Percentiles rank a stretch among this genome's conserved stretches.
Conservation (phyloP, 2,797 vertebrate genomes). For the Manis pentadactyla region DNA sequence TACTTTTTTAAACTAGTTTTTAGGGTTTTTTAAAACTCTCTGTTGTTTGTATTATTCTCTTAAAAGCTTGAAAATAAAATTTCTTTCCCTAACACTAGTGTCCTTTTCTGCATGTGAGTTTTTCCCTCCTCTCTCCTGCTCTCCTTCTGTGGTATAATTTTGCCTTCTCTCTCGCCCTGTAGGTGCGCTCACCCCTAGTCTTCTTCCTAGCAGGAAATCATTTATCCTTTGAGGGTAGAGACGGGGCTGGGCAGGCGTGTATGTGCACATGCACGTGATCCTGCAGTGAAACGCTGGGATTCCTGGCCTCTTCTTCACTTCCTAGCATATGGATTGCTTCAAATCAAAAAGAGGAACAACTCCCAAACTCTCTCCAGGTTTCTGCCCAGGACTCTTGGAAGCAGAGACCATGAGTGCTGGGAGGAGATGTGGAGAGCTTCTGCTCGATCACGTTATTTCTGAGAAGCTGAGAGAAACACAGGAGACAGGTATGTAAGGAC, state of each 20-base stretch:
- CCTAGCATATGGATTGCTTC: not conserved
- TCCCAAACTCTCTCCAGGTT: not conserved
- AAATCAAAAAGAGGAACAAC: not conserved
- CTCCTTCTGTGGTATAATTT: not conserved
- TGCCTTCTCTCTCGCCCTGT: constrained; percentile 43
- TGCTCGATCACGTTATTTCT: not conserved
- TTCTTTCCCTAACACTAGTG: constrained; percentile 86
- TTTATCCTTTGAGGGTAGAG: not conserved
- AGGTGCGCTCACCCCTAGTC: not conserved
- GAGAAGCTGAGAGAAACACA: not conserved
- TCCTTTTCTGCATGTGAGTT: constrained; percentile 80
- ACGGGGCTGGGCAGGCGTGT: not conserved
- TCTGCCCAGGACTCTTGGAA: not conserved
- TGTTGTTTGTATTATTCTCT: constrained; percentile 89
- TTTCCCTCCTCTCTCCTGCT: constrained; percentile 10
- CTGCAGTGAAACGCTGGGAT: not conserved
- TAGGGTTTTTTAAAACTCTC: constrained; percentile 88
- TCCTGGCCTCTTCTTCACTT: not conserved
- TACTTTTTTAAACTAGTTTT: constrained; percentile 89
- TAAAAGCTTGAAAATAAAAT: constrained; percentile 89
- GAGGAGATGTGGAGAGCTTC: not conserved
- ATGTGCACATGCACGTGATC: not conserved
- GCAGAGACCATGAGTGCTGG: not conserved
- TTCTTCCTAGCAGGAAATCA: not conserved
- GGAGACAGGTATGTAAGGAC: not conserved